phyloP scores from a whole-genome alignment of 2,888 invertebrate genomes.

The Drosophila maculinotata region DNA sequence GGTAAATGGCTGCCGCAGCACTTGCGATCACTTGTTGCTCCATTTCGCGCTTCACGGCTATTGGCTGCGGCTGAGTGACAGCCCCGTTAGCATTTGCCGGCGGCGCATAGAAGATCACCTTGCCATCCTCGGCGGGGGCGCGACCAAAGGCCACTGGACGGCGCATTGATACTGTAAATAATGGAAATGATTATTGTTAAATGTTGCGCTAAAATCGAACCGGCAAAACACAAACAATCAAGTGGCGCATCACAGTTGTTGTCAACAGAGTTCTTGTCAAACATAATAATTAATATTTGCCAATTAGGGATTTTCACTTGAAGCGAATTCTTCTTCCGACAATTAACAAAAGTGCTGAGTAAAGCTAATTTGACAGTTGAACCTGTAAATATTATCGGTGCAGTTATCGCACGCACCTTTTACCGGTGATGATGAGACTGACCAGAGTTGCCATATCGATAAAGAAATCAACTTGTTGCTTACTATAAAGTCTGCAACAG shows the following conservation, averaged over 20 bases:
- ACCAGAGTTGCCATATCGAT: constrained; percentile 13
- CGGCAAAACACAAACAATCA: constrained; percentile 37
- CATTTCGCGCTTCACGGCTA: constrained; percentile 63
- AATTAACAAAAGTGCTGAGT: neutral
- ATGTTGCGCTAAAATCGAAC: neutral
- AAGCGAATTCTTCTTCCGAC: no score
- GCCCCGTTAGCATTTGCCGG: constrained; percentile 78
- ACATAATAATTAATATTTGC: constrained; percentile 8
- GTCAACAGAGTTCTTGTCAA: neutral
- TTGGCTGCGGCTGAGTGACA: constrained; percentile 51
- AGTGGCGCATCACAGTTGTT: constrained; percentile 9
- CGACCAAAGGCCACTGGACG: constrained; percentile 76
- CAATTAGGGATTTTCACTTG: no score
- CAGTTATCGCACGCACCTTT: no score
- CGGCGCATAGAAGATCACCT: constrained; percentile 85
- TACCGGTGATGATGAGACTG: no score
- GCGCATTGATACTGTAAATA: constrained; percentile 70
- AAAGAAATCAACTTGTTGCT: neutral
- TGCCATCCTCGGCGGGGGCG: constrained; percentile 79
- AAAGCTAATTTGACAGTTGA: constrained; percentile 3
- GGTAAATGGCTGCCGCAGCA: constrained; percentile 68
- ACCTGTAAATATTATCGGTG: constrained; percentile 3
- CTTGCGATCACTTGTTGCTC: constrained; percentile 43
- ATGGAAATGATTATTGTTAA: constrained; percentile 26
- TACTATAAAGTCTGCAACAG: no score